These are phyloP conservation scores for Eptesicus fuscus DNA, from an alignment of 2,113 vertebrate species.

Conservation along the genomic window DNA sequence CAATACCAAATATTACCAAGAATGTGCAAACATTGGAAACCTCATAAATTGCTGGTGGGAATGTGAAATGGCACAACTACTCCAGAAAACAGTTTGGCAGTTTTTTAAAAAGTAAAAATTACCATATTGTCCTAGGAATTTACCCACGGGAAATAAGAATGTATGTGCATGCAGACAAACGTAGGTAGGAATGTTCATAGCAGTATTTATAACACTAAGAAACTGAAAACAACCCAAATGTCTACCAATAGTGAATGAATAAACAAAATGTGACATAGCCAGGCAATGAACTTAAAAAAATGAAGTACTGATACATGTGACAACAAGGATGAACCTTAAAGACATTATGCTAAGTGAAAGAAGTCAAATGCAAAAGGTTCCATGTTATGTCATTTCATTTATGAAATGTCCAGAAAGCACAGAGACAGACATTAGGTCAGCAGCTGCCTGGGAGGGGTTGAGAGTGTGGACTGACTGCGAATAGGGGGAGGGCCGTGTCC, in stretches of 20 bases:
- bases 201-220: background rate
- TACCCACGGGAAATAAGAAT: background rate
- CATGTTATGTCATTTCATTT: background rate
- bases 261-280: background rate
- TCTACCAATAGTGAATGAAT: background rate
- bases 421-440: background rate
- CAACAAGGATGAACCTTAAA: background rate
- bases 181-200: background rate
- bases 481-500: background rate
- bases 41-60: background rate
- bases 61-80: background rate
- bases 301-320: background rate
- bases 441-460: background rate
- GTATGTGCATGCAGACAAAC: background rate
- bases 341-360: background rate
- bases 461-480: background rate
- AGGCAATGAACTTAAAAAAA: background rate
- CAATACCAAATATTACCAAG: background rate
- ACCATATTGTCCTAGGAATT: background rate
- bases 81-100: background rate
- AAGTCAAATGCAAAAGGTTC: background rate
- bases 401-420: background rate
- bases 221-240: background rate
- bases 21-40: background rate
- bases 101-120: background rate